A percentile compares a stretch with the other conserved stretches of the same genome.
phyloP scores from a whole-genome alignment of 2,888 invertebrate species.

The Drosophila parthenogenetica region DNA sequence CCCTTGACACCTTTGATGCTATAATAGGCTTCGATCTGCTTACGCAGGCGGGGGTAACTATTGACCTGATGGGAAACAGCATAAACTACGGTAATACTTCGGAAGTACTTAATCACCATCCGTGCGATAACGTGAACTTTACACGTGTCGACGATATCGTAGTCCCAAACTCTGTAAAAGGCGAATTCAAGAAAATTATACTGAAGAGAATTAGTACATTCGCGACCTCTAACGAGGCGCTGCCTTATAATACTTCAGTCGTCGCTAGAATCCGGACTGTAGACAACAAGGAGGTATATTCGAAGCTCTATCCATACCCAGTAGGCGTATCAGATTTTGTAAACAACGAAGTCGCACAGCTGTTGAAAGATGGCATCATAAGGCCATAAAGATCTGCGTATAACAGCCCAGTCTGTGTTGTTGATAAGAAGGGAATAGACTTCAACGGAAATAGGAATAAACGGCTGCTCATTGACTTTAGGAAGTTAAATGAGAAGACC shows the following conservation, averaged over 20 bases:
- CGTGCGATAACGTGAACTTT: conserved; percentile 25
- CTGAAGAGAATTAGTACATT: background rate
- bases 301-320: background rate
- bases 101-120: conserved; percentile 5
- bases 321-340: conserved; percentile 7
- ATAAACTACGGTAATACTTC: background rate
- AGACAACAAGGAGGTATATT: background rate
- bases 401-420: conserved; percentile 10
- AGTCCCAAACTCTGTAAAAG: background rate
- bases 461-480: conserved; percentile 5
- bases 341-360: background rate
- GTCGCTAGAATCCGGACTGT: background rate
- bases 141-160: conserved; percentile 16
- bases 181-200: conserved; percentile 11
- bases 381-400: background rate
- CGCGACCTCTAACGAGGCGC: conserved; percentile 7
- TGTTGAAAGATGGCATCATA: background rate
- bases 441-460: background rate
- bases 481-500: conserved; percentile 8
- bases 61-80: background rate
- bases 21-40: conserved; percentile 29
- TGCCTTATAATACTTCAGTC: background rate
- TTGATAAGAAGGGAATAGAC: conserved; percentile 10
- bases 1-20: conserved; percentile 14
- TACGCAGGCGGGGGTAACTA: conserved; percentile 11